These are phyloP conservation scores for Margaritifera margaritifera DNA, from an alignment of 2,888 invertebrate genomes.

Conservation along the genomic window DNA sequence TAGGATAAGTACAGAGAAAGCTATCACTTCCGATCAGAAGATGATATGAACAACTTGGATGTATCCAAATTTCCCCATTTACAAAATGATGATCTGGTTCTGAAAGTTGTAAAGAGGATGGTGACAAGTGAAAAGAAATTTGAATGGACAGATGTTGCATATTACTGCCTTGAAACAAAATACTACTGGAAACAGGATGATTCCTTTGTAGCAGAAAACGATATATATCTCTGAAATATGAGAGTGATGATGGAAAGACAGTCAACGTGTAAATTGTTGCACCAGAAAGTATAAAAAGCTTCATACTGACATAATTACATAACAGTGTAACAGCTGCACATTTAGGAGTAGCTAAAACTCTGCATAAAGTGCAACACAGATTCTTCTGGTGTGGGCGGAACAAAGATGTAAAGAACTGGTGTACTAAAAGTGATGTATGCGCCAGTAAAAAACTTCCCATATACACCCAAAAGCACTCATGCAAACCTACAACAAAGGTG, in stretches of 20 bases:
- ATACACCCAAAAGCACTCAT: not conserved
- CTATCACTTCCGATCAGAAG: no score
- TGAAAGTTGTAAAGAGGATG: not conserved
- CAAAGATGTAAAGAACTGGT: not conserved
- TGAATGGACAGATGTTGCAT: not conserved
- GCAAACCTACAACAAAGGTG: not conserved
- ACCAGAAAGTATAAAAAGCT: not conserved
- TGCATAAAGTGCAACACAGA: not conserved
- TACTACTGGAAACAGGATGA: not conserved
- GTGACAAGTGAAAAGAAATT: not conserved
- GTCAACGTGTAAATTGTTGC: not conserved
- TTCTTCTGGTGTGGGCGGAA: not conserved
- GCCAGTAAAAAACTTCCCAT: no score
- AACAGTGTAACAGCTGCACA: not conserved
- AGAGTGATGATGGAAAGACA: constrained; percentile 1
- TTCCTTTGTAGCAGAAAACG: not conserved
- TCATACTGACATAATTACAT: not conserved
- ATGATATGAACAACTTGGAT: no score
- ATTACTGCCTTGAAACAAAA: not conserved
- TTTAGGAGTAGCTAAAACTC: not conserved
- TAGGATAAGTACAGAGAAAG: no score
- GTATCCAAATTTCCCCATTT: no score
- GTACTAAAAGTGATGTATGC: not conserved
- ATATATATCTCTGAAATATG: not conserved
- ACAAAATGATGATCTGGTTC: not conserved